Evolutionary conservation across 2,888 invertebrate species (phyloP), one percentile per base, ranked within the genome.

Genomic region (Malacosoma neustria): DNA sequence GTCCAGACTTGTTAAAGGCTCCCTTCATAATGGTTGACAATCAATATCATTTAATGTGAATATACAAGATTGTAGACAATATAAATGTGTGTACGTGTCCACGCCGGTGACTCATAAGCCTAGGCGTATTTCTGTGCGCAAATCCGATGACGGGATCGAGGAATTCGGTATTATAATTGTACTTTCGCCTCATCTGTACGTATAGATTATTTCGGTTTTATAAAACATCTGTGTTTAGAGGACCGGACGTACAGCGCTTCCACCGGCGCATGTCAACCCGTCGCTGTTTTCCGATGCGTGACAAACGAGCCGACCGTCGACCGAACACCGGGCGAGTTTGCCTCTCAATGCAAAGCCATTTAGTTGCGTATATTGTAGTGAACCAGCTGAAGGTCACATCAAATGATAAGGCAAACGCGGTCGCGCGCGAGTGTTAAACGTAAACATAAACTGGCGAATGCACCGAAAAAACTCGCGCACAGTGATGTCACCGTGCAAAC

Each of bases 401-500:
- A 67, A 52, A 57, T 48, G 52, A 55, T 61, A 57, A 64, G 61
- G 61, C 59, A 66, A 65, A 62, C 59, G 58, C 59, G 57, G 52
- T 54, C 54, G 62, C 57, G 61, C 57, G 61, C 52, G 58, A 59
- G 67, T 63, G 66, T 61, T 71, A 66, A 80, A 82, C 69, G 80
- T 85, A 85, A 85, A 85, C 84, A 76, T 54, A 54, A 45, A 56
- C 61, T 62, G 64, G 65, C 63, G 52, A 73, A 64, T 70, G 84
- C 84, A 80, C 68, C 61, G 46, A 69, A 72, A 80, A 79, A 76
- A 66, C 70, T 70, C 60, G 64, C 62, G 63, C 60, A 53, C 57
- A 71, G 70, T 85, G 85, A 85, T 85, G 84, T 85, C 85, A 85
- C 70, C 72, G 68, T 61, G 71, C 79, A 77, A 77, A 80, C 75